These are phyloP conservation scores for Streptopelia turtur DNA, from an alignment of 2,797 vertebrate genomes.

Conservation along the genomic window DNA sequence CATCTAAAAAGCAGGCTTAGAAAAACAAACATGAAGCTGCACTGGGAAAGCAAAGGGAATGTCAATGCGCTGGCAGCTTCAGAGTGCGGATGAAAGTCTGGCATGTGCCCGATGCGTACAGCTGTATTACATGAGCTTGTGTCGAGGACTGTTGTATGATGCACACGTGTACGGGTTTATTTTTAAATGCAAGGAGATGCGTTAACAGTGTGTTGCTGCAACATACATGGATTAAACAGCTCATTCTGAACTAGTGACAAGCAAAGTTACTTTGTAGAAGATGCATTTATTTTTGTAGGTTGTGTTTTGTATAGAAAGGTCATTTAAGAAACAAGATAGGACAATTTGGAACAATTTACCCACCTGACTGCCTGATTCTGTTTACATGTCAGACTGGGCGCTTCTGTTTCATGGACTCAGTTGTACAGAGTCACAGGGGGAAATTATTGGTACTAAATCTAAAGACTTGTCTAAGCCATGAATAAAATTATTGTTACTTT, in stretches of 20 bases:
- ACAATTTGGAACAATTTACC: not conserved
- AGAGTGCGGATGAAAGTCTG: not conserved
- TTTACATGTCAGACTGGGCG: not conserved
- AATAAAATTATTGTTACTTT: not conserved
- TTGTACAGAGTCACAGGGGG: not conserved
- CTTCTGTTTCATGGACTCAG: not conserved
- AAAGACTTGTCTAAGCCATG: not conserved
- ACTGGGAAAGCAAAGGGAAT: not conserved
- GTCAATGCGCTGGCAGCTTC: not conserved
- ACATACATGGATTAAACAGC: not conserved
- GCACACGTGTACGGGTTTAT: fast-evolving
- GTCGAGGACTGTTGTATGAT: not conserved
- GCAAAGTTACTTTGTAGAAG: not conserved
- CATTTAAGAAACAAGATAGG: not conserved
- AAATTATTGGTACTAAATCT: not conserved
- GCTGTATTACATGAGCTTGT: not conserved
- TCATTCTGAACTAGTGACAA: not conserved
- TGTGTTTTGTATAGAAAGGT: not conserved
- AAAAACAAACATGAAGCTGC: not conserved
- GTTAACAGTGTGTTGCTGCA: not conserved
- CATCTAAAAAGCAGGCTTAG: not conserved
- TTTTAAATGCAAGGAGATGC: not conserved
- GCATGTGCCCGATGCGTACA: fast-evolving
- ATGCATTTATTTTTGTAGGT: not conserved
- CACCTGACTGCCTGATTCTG: not conserved